Evolutionary conservation across 2,888 invertebrate genomes (phyloP).

Genomic region (Philhelius pedissequus): DNA sequence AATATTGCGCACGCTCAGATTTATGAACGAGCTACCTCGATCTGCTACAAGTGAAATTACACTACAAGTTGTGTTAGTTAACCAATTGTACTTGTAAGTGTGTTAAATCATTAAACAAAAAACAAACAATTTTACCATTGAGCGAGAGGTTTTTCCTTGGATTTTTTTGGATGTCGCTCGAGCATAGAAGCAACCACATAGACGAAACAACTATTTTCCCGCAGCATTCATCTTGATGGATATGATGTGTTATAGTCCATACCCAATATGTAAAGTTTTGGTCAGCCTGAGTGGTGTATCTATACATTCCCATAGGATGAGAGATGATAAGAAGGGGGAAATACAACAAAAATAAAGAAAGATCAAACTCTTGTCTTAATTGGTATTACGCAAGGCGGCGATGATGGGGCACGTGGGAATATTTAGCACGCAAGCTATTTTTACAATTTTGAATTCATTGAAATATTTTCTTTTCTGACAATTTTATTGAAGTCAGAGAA

Average conservation of each 20-base stretch:
- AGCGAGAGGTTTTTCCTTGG: slow-evolving; percentile 28
- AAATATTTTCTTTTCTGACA: not conserved
- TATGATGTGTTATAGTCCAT: slow-evolving; percentile 18
- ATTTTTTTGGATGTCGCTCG: slow-evolving; percentile 30
- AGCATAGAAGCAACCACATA: slow-evolving; percentile 15
- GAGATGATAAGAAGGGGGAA: not conserved
- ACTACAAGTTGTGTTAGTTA: slow-evolving; percentile 21
- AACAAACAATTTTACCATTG: slow-evolving; percentile 29
- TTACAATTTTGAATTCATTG: slow-evolving; percentile 1
- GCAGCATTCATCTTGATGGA: slow-evolving; percentile 45
- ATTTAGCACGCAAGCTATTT: slow-evolving; percentile 34
- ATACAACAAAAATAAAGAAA: slow-evolving; percentile 3
- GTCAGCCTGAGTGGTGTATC: slow-evolving; percentile 1
- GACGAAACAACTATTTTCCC: slow-evolving; percentile 9
- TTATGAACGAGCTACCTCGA: slow-evolving; percentile 43
- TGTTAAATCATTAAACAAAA: slow-evolving; percentile 35
- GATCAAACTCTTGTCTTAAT: slow-evolving; percentile 56
- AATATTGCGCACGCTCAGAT: slow-evolving; percentile 60
- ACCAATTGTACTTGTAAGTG: slow-evolving; percentile 28
- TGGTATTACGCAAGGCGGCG: slow-evolving; percentile 41
- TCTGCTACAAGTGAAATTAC: slow-evolving; percentile 57
- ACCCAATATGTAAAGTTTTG: slow-evolving; percentile 22
- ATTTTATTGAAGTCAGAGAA: not conserved
- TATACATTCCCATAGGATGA: not conserved
- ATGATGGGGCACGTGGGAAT: slow-evolving; percentile 37